A percentile compares a stretch with the other conserved stretches of the same genome.
Conservation (phyloP, 2,797 vertebrate species). For the Chromobotia macracanthus region DNA sequence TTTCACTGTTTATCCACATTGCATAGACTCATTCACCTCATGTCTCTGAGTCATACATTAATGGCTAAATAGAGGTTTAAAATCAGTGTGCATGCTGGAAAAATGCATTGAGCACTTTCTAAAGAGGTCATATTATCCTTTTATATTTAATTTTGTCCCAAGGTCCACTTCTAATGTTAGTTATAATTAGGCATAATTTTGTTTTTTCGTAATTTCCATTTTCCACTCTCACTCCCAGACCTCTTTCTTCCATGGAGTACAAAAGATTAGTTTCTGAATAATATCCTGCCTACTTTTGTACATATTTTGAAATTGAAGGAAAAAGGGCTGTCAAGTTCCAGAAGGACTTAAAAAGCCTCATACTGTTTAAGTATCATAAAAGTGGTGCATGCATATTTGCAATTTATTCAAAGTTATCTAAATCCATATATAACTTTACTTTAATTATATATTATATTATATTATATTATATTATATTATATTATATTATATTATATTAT, state of each 20-base stretch:
- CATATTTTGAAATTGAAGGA: too few species aligned
- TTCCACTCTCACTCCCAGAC: too few species aligned
- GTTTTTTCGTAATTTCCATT: not conserved
- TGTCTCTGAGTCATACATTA: not conserved
- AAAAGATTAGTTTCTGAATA: too few species aligned
- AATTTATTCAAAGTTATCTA: not conserved
- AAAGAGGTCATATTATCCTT: not conserved
- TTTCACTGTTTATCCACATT: not conserved
- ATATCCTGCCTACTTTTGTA: too few species aligned
- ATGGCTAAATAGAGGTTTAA: not conserved
- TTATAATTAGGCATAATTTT: not conserved
- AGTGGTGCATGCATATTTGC: not conserved
- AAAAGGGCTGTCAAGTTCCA: too few species aligned
- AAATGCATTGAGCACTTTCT: not conserved
- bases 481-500: too few species aligned
- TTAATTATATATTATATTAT: too few species aligned
- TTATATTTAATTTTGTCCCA: not conserved
- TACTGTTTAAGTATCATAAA: not conserved
- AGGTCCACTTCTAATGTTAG: too few species aligned
- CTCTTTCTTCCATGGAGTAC: too few species aligned
- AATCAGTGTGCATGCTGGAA: constrained; percentile 4
- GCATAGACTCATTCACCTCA: constrained; percentile 4
- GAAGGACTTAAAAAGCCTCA: too few species aligned
- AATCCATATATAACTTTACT: not conserved
- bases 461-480: too few species aligned